phyloP scores from a whole-genome alignment of 2,888 invertebrate genomes.

The Romanomermis culicivorax region DNA sequence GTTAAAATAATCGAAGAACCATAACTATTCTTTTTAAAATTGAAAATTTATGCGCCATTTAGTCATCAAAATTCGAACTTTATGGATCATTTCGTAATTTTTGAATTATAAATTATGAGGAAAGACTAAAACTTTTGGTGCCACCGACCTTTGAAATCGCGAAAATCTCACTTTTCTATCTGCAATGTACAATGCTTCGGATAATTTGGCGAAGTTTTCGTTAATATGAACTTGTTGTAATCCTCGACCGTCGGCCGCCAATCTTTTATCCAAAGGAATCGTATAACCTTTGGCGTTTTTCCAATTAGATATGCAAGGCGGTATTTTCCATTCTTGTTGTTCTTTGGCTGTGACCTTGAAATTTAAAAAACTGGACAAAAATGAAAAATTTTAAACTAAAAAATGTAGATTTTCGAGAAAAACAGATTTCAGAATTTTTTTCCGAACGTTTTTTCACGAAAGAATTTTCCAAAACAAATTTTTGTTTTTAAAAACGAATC shows the following conservation, averaged over 20 bases:
- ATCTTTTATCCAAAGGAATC: conserved; percentile 83
- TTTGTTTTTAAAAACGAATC: background rate
- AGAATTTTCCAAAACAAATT: background rate
- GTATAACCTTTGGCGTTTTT: conserved; percentile 97
- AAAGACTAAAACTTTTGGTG: too few species aligned
- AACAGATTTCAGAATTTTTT: too few species aligned
- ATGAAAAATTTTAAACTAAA: background rate
- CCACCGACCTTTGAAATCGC: too few species aligned
- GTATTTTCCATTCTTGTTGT: conserved; percentile 96
- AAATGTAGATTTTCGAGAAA: background rate
- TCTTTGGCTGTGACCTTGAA: conserved; percentile 68
- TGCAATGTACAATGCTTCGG: conserved; percentile 90
- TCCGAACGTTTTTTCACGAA: background rate
- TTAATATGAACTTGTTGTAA: conserved; percentile 78
- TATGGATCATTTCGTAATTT: too few species aligned
- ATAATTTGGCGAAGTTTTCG: conserved; percentile 93
- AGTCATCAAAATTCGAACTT: too few species aligned
- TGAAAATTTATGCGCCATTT: too few species aligned
- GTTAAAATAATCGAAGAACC: too few species aligned
- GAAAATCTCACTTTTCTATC: conserved; percentile 58
- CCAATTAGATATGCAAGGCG: conserved; percentile 98
- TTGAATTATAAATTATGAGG: too few species aligned
- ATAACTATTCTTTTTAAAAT: too few species aligned
- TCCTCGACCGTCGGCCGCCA: conserved; percentile 93
- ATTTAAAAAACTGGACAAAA: background rate